phyloP scores from a whole-genome alignment of 1,140 invertebrate species.

The Lepidurus couesii region DNA sequence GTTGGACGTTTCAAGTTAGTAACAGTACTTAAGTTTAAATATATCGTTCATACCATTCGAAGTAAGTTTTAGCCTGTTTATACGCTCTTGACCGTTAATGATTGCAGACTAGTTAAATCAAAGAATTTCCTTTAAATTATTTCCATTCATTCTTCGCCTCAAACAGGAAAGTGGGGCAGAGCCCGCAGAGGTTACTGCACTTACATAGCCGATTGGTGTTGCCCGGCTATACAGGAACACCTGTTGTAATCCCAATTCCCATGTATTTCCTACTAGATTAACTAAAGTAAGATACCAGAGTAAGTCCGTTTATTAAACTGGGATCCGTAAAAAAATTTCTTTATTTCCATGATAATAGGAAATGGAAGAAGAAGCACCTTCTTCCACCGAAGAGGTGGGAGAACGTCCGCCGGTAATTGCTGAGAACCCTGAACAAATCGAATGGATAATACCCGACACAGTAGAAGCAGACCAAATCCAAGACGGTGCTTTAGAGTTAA shows the following conservation, averaged over 20 bases:
- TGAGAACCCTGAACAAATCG: not conserved
- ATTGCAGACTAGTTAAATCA: not conserved
- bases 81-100: no score
- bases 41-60: not conserved
- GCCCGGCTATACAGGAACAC: not conserved
- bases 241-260: not conserved
- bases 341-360: not conserved
- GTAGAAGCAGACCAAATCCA: not conserved
- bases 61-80: no score
- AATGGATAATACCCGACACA: conserved; percentile 7
- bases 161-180: conserved; percentile 13
- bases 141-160: not conserved
- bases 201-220: not conserved
- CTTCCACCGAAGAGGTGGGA: not conserved
- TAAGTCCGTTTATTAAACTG: not conserved
- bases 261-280: not conserved
- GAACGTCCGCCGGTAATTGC: not conserved
- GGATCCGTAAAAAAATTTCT: not conserved
- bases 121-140: not conserved
- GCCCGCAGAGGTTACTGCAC: conserved; percentile 11
- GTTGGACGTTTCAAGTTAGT: not conserved
- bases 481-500: not conserved
- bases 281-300: not conserved
- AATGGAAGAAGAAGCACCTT: conserved; percentile 6
- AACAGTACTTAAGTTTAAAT: not conserved